Conservation (phyloP, 2,113 vertebrate genomes). For the Polypterus senegalus region DNA sequence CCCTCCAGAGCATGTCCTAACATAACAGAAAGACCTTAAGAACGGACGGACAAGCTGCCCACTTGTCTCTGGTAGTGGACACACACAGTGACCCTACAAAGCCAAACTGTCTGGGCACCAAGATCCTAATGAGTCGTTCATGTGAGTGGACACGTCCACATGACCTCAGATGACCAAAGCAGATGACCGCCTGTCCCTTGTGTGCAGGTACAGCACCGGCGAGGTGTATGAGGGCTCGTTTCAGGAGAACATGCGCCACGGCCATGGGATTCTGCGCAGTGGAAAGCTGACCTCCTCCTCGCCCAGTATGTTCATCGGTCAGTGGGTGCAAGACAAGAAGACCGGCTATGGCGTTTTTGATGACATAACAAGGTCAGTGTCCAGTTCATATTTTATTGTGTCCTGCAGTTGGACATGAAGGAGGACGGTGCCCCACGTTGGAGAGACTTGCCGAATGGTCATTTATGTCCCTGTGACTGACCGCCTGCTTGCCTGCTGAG, state of each 20-base stretch:
- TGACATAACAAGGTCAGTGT: slow-evolving; percentile 81
- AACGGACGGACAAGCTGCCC: too few relatives aligned
- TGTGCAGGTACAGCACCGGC: slow-evolving; percentile 70
- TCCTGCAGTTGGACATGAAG: neutral
- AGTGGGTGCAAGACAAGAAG: slow-evolving; percentile 89
- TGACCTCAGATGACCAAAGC: neutral
- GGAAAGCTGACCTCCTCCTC: slow-evolving; percentile 85
- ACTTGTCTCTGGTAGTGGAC: too few relatives aligned
- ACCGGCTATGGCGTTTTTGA: slow-evolving; percentile 91
- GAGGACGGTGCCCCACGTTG: too few relatives aligned
- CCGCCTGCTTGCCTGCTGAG: too few relatives aligned
- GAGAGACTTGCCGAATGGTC: neutral
- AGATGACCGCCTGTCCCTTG: neutral
- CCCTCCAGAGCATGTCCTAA: too few relatives aligned
- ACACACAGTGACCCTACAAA: too few relatives aligned
- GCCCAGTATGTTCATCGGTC: slow-evolving; percentile 94
- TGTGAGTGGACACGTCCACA: neutral
- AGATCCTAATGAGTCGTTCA: too few relatives aligned
- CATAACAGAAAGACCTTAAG: too few relatives aligned
- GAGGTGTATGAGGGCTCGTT: slow-evolving; percentile 92
- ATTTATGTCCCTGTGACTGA: neutral
- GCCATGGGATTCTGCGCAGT: slow-evolving; percentile 85
- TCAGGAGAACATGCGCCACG: slow-evolving; percentile 82
- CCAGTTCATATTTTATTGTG: too few relatives aligned
- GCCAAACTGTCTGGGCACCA: too few relatives aligned